Evolutionary conservation across 2,888 invertebrate genomes (phyloP), one percentile per base, ranked within the genome.

Genomic region (Tachina lurida): DNA sequence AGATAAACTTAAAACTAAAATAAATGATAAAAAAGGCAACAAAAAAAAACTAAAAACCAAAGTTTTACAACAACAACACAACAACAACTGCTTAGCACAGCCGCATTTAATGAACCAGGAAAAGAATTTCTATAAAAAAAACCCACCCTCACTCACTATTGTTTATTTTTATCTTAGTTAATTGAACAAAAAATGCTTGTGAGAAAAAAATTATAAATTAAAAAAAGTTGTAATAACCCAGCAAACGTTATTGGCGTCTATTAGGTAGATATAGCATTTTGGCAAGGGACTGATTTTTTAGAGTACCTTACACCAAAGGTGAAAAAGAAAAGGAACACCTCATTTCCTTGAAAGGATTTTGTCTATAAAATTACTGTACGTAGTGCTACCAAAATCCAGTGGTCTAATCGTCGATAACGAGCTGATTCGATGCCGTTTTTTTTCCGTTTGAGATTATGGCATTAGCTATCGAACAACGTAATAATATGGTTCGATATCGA

Each of bases 131-230:
- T 71, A 17, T 17, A 47, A 73, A 17, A 63, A 43, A 10, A 43
- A 71, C 70, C 56, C 82, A 65, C 70, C 56, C 82, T 31, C 31
- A 22, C n/a, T 65, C 71, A 77, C 19, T 58, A 58, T 71, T 78
- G 52, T 74, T 83, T 78, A 77, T 73, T 84, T 78, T 78, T 85
- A 77, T 82, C 74, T 78, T 45, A 78, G 63, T 78, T 82, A 85
- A 85, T 82, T 81, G 77, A 81, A 73, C 67, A 68, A 76, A 78
- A 76, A 78, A 82, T 70, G 74, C 63, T 67, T 79, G 39, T 58
- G 60, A 62, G 67, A 80, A 68, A 80, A 45, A 56, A 45, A 41
- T 12, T 41, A 9, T 15, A 56, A 67, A 49, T 22, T 31, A 68
- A 73, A 63, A 62, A 41, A 54, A 17, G 0, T 31, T 31, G 31